Conservation (phyloP, 1,140 invertebrate genomes). For the Scylla paramamosain region DNA sequence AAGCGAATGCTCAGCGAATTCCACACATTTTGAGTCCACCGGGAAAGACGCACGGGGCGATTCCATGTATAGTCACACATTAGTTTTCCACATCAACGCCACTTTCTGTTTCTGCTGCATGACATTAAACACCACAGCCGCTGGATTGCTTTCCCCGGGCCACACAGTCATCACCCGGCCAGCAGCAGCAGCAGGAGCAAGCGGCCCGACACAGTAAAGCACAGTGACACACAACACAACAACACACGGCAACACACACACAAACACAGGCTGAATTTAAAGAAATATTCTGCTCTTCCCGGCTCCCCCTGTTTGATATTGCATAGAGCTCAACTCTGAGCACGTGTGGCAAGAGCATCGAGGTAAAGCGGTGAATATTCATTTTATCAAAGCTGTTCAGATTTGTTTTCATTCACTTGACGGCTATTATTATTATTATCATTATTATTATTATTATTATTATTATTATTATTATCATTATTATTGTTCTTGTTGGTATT, state of each 20-base stretch:
- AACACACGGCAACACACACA: neutral
- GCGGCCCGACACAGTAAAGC: neutral
- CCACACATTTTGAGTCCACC: too few relatives aligned
- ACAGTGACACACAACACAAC: conserved; percentile 19
- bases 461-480: neutral
- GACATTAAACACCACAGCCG: neutral
- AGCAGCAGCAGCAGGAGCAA: neutral
- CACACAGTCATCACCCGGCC: neutral
- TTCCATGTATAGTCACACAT: neutral
- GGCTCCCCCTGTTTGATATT: neutral
- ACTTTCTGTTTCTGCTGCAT: neutral
- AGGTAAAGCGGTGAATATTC: neutral
- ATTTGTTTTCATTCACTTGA: neutral
- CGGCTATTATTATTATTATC: conserved; percentile 35
- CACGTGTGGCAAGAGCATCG: neutral
- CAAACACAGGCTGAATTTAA: neutral
- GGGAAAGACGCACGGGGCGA: too few relatives aligned
- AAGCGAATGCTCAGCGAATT: too few relatives aligned
- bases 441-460: conserved; percentile 32
- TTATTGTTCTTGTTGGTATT: neutral
- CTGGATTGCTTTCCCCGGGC: neutral
- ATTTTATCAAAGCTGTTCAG: conserved; percentile 10
- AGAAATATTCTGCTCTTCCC: conserved; percentile 22
- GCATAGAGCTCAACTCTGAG: neutral
- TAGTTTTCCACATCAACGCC: neutral